These are phyloP conservation scores for Coptodon bakossiorum DNA, from an alignment of 2,113 vertebrate species.

Conservation along the genomic window DNA sequence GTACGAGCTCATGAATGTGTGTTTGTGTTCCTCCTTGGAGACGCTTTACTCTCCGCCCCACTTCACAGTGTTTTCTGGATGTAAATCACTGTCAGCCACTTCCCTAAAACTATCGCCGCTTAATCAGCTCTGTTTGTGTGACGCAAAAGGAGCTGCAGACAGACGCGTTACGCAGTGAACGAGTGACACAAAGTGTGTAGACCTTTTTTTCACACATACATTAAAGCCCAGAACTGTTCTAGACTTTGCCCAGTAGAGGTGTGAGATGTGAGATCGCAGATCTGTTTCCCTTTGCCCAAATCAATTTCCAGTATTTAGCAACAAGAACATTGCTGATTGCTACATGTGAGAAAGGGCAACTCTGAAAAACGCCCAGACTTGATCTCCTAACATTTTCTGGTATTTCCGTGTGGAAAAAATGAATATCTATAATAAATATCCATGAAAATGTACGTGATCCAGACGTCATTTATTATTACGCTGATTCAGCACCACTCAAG, in stretches of 20 bases:
- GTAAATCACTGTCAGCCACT: slow-evolving; percentile 37
- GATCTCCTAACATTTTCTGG: neutral
- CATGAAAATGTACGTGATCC: neutral
- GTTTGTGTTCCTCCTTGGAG: slow-evolving; percentile 58
- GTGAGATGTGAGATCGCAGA: neutral
- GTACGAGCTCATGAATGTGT: slow-evolving; percentile 19
- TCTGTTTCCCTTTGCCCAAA: neutral
- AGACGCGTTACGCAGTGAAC: neutral
- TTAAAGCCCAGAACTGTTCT: neutral
- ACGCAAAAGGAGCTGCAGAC: neutral
- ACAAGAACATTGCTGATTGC: neutral
- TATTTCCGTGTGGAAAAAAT: neutral
- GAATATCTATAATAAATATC: neutral
- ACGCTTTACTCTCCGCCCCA: slow-evolving; percentile 63
- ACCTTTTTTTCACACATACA: neutral
- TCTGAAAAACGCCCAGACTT: neutral
- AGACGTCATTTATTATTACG: neutral
- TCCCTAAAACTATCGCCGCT: slow-evolving; percentile 20
- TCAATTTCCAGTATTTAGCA: neutral
- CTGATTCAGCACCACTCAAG: neutral
- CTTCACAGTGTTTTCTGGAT: slow-evolving; percentile 55
- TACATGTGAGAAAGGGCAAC: neutral
- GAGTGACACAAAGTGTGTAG: neutral
- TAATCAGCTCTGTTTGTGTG: slow-evolving; percentile 33
- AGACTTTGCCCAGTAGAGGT: neutral